Percentiles rank a stretch among this genome's conserved stretches.
Evolutionary conservation across 2,113 vertebrate genomes (phyloP).

Genomic region (Gymnogyps californianus): DNA sequence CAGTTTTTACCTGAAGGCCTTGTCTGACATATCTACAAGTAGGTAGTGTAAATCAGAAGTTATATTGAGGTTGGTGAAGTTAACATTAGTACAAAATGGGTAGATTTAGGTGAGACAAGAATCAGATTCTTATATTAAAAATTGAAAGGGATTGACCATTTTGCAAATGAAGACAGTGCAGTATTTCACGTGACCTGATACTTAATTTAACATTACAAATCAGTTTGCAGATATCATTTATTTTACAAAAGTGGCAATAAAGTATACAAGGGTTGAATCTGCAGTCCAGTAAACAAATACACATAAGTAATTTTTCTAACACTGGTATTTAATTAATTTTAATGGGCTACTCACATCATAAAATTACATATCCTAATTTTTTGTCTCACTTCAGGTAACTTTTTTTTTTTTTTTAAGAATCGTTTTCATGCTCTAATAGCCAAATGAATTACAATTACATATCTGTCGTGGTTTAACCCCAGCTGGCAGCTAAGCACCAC

Average conservation of each 20-base stretch:
- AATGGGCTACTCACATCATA: neutral
- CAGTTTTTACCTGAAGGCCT: neutral
- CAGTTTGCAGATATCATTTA: neutral
- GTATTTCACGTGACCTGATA: neutral
- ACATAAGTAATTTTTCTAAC: neutral
- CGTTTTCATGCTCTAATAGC: neutral
- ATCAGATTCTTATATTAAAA: neutral
- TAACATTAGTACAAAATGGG: neutral
- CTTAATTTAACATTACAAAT: neutral
- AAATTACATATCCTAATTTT: neutral
- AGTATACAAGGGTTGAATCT: neutral
- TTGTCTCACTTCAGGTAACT: neutral
- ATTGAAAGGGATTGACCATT: neutral
- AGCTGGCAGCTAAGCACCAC: no score
- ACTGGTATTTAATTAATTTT: neutral
- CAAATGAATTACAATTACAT: neutral
- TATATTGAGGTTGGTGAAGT: neutral
- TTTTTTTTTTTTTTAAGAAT: neutral
- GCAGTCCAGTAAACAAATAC: neutral
- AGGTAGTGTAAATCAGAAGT: neutral
- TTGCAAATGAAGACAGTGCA: neutral
- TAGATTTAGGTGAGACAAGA: neutral
- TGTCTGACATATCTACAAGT: neutral
- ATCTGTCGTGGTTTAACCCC: no score
- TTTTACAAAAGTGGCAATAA: neutral